Evolutionary conservation across 2,888 invertebrate species (phyloP).

Genomic region (Pycnomerus fuliginosus): DNA sequence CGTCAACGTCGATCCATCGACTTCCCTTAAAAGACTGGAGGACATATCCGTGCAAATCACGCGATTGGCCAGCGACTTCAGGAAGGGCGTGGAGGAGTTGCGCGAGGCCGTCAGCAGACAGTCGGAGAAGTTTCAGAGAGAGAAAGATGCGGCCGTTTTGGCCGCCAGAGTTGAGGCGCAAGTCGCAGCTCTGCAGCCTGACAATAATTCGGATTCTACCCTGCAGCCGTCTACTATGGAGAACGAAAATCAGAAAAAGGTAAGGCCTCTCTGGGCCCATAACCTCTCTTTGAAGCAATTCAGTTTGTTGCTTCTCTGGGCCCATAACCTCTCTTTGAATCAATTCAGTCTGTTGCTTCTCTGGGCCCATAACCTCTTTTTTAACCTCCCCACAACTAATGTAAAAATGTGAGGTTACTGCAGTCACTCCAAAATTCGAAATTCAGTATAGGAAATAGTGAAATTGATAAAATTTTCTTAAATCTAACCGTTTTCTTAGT

Average conservation of each 20-base stretch:
- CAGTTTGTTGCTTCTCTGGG: too few species aligned
- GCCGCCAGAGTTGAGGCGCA: conserved; percentile 68
- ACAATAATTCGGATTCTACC: conserved; percentile 57
- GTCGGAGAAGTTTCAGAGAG: conserved; percentile 63
- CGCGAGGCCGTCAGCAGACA: conserved; percentile 66
- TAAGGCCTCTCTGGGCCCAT: conserved; percentile 44
- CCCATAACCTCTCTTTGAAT: too few species aligned
- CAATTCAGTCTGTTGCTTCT: too few species aligned
- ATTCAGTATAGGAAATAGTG: too few species aligned
- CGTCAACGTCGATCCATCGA: conserved; percentile 47
- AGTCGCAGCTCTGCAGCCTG: conserved; percentile 57
- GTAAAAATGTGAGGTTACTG: too few species aligned
- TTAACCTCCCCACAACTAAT: too few species aligned
- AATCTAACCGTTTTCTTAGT: conserved; percentile 56
- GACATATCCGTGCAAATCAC: conserved; percentile 68
- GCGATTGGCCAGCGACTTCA: conserved; percentile 69
- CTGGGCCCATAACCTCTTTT: too few species aligned
- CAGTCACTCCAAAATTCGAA: too few species aligned
- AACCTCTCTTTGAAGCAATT: neutral
- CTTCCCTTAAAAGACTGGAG: conserved; percentile 66
- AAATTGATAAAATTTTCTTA: conserved; percentile 6
- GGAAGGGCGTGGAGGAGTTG: conserved; percentile 72
- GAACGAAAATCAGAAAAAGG: conserved; percentile 69
- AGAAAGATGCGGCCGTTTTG: conserved; percentile 66
- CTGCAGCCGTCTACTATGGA: conserved; percentile 62